These are phyloP conservation scores for Cynopterus sphinx DNA, from an alignment of 2,797 vertebrate genomes.

Conservation along the genomic window DNA sequence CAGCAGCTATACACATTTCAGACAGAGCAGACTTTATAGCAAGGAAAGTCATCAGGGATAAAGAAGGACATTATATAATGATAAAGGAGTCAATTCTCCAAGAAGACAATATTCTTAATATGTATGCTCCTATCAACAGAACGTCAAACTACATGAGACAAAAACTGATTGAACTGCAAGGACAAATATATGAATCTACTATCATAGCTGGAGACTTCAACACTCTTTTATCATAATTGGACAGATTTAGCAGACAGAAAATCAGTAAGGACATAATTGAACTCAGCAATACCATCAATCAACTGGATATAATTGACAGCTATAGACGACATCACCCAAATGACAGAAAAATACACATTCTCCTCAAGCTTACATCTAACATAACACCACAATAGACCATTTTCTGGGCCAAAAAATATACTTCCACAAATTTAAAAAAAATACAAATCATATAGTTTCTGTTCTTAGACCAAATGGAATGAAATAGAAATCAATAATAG, in stretches of 20 bases:
- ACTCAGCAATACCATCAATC: background rate
- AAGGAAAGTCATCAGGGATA: background rate
- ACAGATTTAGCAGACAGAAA: background rate
- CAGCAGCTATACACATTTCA: background rate
- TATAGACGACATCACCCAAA: background rate
- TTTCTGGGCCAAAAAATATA: background rate
- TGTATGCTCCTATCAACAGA: background rate
- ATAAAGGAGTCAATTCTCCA: background rate
- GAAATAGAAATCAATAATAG: background rate
- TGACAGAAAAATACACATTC: background rate
- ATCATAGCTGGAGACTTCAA: background rate
- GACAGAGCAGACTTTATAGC: background rate
- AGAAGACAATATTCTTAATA: background rate
- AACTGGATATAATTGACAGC: background rate
- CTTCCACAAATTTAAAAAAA: background rate
- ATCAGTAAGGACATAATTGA: background rate
- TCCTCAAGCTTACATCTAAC: background rate
- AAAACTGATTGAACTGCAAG: background rate
- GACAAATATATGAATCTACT: background rate
- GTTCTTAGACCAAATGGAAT: background rate
- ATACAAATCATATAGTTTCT: background rate
- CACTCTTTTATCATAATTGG: background rate
- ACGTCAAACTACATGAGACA: background rate
- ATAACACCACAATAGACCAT: background rate
- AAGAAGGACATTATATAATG: background rate